Percentiles rank a stretch among this genome's conserved stretches.
These are phyloP conservation scores for Hepsetus odoe DNA, from an alignment of 2,113 vertebrate species.

Conservation along the genomic window DNA sequence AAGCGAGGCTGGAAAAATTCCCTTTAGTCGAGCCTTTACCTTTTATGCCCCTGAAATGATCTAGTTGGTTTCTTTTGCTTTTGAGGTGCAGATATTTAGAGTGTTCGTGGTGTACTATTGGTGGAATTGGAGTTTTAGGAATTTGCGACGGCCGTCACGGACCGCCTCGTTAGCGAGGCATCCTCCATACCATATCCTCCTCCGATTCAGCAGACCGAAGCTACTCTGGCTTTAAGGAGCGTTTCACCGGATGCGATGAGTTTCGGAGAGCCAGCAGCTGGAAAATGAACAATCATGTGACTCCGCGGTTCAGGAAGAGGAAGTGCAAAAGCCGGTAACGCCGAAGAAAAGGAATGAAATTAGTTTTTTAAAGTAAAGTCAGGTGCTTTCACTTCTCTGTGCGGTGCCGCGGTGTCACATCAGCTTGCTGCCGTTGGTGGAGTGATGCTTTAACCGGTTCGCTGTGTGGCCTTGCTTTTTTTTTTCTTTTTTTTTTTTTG, in stretches of 20 bases:
- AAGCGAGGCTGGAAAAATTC: not conserved
- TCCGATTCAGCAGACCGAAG: too few species aligned
- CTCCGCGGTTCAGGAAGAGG: not conserved
- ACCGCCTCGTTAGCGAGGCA: not conserved
- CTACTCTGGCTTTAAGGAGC: not conserved
- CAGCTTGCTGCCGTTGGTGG: too few species aligned
- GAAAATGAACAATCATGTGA: not conserved
- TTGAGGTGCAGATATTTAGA: not conserved
- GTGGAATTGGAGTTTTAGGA: not conserved
- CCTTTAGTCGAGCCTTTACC: constrained; percentile 2
- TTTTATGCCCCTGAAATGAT: constrained; percentile 8
- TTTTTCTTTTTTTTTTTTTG: too few species aligned
- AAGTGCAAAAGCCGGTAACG: not conserved
- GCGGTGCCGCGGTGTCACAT: too few species aligned
- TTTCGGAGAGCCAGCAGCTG: not conserved
- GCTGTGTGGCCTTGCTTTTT: not conserved
- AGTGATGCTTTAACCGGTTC: too few species aligned
- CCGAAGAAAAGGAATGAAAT: not conserved
- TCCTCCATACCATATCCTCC: not conserved
- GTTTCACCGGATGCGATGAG: not conserved
- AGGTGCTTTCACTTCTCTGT: constrained; percentile 13
- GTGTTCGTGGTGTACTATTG: not conserved
- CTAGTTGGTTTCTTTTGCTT: constrained; percentile 7
- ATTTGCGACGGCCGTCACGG: too few species aligned
- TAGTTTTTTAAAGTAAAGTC: not conserved